Percentiles rank a stretch among this genome's conserved stretches.
Evolutionary conservation across 2,113 vertebrate genomes (phyloP).

Genomic region (Todiramphus saurophagus): DNA sequence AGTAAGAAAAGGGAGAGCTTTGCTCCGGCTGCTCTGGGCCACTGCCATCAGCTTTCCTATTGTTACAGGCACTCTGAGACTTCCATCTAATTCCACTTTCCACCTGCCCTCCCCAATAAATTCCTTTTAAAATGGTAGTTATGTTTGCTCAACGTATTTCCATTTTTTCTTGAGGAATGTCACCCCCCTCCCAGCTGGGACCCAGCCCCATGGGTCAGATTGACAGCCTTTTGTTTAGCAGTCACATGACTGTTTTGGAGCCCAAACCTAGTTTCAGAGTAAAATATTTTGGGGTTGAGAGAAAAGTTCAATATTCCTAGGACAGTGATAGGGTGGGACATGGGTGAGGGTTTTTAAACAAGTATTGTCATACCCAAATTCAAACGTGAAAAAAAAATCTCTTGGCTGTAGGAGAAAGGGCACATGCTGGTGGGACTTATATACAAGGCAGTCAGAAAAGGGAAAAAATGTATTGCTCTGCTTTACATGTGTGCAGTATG

Average conservation of each 20-base stretch:
- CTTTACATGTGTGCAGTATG: not conserved
- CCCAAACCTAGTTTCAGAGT: not conserved
- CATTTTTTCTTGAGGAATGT: not conserved
- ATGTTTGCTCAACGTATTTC: slow-evolving; percentile 24
- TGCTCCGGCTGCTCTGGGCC: not conserved
- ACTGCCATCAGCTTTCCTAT: not conserved
- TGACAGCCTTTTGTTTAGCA: not conserved
- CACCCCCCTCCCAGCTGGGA: not conserved
- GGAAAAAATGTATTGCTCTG: not conserved
- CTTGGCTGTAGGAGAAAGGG: not conserved
- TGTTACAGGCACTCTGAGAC: not conserved
- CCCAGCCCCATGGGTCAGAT: rapidly evolving
- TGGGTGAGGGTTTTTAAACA: not conserved
- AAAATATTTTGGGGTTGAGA: not conserved
- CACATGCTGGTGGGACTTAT: rapidly evolving
- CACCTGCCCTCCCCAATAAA: not conserved
- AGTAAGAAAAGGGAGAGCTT: not conserved
- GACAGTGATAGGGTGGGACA: not conserved
- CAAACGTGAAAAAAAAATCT: not conserved
- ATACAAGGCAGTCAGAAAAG: not conserved
- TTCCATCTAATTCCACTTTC: not conserved
- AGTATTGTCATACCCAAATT: not conserved
- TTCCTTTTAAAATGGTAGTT: not conserved
- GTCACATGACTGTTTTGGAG: not conserved
- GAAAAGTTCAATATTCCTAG: not conserved